Evolutionary conservation across 1,140 invertebrate genomes (phyloP).

Genomic region (Goniozus legneri): DNA sequence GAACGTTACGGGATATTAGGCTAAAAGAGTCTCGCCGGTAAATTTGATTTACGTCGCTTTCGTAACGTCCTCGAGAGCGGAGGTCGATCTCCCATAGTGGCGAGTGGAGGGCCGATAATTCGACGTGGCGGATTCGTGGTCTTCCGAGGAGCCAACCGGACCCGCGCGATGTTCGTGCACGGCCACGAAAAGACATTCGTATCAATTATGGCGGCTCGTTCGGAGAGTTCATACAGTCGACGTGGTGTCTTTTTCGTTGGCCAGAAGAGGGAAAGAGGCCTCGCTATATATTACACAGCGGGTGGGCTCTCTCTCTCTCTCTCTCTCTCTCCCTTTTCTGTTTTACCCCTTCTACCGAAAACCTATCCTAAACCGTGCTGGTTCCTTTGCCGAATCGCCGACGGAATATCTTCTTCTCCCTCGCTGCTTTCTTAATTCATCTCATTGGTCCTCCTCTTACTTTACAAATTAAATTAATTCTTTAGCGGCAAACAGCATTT

Average conservation of each 20-base stretch:
- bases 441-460: constrained; percentile 14
- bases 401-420: not conserved
- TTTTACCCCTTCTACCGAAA: not conserved
- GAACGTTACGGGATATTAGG: too few species aligned
- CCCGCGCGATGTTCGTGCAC: constrained; percentile 36
- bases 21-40: too few species aligned
- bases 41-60: too few species aligned
- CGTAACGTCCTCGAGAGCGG: too few species aligned
- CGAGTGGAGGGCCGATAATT: constrained; percentile 31
- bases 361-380: not conserved
- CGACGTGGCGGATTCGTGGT: constrained; percentile 19
- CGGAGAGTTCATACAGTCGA: too few species aligned
- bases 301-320: constrained; percentile 20
- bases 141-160: not conserved
- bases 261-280: constrained; percentile 18
- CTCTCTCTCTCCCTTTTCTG: not conserved
- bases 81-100: too few species aligned
- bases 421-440: constrained; percentile 15
- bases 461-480: constrained; percentile 46
- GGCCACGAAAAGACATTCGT: constrained; percentile 51
- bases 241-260: too few species aligned
- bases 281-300: constrained; percentile 46
- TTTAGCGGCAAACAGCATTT: constrained; percentile 25
- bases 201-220: constrained; percentile 55
- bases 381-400: not conserved